These are phyloP conservation scores for Echinometra lucunter DNA, from an alignment of 53 echinoderm and acorn worm genomes.

Conservation along the genomic window DNA sequence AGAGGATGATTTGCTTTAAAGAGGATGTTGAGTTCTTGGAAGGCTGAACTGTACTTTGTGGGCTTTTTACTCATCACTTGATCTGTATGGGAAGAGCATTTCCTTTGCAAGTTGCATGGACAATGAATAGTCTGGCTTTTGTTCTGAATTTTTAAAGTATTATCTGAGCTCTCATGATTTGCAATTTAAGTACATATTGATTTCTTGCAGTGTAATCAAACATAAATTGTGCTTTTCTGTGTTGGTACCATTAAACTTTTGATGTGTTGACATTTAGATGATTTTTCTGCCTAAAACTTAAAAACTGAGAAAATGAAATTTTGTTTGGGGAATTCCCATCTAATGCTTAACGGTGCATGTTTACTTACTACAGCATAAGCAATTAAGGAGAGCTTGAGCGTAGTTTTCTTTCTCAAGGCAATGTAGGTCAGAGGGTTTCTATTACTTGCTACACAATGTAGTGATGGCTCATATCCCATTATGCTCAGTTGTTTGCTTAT, in stretches of 20 bases:
- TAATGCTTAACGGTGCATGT: too few species aligned
- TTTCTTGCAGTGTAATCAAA: too few species aligned
- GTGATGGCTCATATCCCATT: neutral
- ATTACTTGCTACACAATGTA: too few species aligned
- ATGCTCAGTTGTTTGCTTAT: neutral
- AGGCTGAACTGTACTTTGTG: neutral
- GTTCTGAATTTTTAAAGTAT: neutral
- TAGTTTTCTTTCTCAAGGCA: neutral
- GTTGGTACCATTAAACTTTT: neutral
- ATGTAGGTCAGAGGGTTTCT: neutral
- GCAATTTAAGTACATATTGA: too few species aligned
- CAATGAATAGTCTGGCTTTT: neutral
- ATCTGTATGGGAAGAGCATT: neutral
- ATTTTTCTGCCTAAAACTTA: too few species aligned
- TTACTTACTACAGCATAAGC: neutral
- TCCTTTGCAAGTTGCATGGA: neutral
- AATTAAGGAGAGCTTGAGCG: neutral
- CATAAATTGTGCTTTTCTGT: neutral
- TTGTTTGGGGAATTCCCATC: too few species aligned
- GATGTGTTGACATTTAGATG: too few species aligned
- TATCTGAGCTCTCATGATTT: neutral
- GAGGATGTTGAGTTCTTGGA: neutral
- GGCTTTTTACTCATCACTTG: neutral
- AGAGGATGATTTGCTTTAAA: neutral
- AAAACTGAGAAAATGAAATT: too few species aligned